Base-by-base conservation (phyloP, 1,140 invertebrate genomes). In the Bombus superbus region DNA sequence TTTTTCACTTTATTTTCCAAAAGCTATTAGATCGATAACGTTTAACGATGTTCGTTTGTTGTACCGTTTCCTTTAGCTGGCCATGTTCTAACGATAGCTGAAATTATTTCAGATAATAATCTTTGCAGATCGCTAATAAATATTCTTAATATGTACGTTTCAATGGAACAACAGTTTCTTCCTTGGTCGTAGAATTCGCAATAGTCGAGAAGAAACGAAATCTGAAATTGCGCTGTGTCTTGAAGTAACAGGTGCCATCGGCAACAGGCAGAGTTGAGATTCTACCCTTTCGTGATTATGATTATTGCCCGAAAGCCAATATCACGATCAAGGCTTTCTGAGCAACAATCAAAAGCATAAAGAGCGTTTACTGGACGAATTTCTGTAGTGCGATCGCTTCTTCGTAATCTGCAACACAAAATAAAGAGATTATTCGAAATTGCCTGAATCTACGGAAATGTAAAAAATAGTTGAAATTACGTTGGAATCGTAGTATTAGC, bases 291-390 rank as follows among this genome's bases (percentile, higher is more conserved):
- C 90, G 92, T 95, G 94, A 93, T 95, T 94, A 95, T 95, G 95
- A 95, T 95, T 95, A 95, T 95, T 95, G 94, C 94, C 94, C 94
- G 95, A 95, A 95, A 95, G 95, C 94, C 95, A 94, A 68, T 95
- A 94, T 94, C 83, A 73, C 81, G 68, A 89, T 86, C 93, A 94
- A 94, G 94, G 94, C 94, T 95, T 95, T 95, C 94, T 95, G 95
- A 95, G 95, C 95, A 95, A 95, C 95, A 95, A 95, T 95, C 95
- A 95, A 95, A 95, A 95, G 93, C 95, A 95, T 94, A 93, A 95
- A 95, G 94, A 95, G 94, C 90, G 68, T 74, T 78, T 28, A 38
- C 66, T 35, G 15, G 68, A 75, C 22, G 44, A 13, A 35, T 22
- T 57, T 69, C 44, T 25, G 2, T 3, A 0, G 15, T 13, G 25